These are phyloP conservation scores for Metaphire vulgaris DNA, from an alignment of 1,140 invertebrate species.

Conservation along the genomic window DNA sequence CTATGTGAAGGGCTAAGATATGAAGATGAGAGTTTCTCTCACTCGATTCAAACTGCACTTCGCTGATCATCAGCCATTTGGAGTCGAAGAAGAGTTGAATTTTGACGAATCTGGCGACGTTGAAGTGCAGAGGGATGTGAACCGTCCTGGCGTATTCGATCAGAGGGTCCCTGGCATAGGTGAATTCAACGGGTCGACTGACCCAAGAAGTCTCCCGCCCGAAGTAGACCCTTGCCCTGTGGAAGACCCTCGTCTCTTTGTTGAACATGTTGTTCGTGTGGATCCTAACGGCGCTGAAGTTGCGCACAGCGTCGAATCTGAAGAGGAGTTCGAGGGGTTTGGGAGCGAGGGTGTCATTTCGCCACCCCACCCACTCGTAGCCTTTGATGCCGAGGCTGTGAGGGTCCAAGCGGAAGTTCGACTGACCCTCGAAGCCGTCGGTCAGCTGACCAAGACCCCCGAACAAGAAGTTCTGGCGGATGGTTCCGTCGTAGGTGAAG, in stretches of 20 bases:
- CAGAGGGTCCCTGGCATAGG: constrained; percentile 70
- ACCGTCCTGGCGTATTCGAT: constrained; percentile 59
- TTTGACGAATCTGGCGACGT: constrained; percentile 70
- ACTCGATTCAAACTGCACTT: constrained; percentile 58
- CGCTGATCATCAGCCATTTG: constrained; percentile 82
- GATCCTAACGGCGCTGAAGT: constrained; percentile 76
- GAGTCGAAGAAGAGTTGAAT: constrained; percentile 72
- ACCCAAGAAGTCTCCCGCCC: constrained; percentile 65
- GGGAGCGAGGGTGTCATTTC: constrained; percentile 55
- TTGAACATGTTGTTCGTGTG: constrained; percentile 68
- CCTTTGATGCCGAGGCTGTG: constrained; percentile 63
- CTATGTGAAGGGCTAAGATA: too few species aligned
- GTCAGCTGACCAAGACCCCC: constrained; percentile 77
- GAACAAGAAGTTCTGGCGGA: constrained; percentile 52
- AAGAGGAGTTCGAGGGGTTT: constrained; percentile 57
- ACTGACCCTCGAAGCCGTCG: constrained; percentile 64
- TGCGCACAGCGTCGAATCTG: constrained; percentile 77
- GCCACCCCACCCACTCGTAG: constrained; percentile 83
- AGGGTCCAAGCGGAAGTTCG: constrained; percentile 67
- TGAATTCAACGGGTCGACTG: constrained; percentile 58
- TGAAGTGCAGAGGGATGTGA: background rate
- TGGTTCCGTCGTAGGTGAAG: constrained; percentile 50
- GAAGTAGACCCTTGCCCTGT: constrained; percentile 65
- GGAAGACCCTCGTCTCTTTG: constrained; percentile 61
- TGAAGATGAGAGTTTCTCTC: too few species aligned